Evolutionary conservation across 2,888 invertebrate genomes (phyloP), one percentile per base, ranked within the genome.

Genomic region (Eupithecia centaureata): DNA sequence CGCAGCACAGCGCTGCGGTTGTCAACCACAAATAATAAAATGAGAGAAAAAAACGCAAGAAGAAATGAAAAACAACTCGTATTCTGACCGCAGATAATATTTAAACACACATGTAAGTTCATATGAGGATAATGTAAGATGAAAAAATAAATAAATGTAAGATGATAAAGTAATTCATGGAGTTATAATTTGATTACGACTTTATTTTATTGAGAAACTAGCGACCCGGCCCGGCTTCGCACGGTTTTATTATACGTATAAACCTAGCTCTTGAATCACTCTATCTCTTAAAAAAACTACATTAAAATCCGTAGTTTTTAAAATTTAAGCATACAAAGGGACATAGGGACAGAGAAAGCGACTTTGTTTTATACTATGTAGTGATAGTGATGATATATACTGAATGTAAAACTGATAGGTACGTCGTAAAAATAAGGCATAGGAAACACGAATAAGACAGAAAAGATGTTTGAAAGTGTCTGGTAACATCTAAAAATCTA

Each of bases 1-100:
- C 90, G 81, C 71, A 75, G 74, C 77, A 79, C 83, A 86, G 87
- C 84, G 80, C 80, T 77, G 80, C 82, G 82, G 80, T 81, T 86
- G 88, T 86, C 86, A 80, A 79, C 82, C 78, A 76, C 81, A 82
- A 80, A 81, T 82, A 80, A 82, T 81, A 72, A 71, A 73, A 71
- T 61, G 68, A 74, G 35, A 67, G n/a, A 65, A 71, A 73, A 73
- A 76, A 77, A 57, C 35, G 67, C 65, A 47, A 68, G 64, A 65
- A 61, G 65, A 71, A 70, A 73, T 76, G 76, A 76, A 79, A 75
- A 75, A 74, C 68, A 68, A 62, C 67, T 54, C 65, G 70, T 70
- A 71, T 73, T 64, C 66, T 67, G 63, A 65, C 63, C 61, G 61
- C 58, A 22, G 42, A 47, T 42, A 42, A 18, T 8, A 47, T 22